Conservation (phyloP, 2,797 vertebrate genomes). For the Crypturellus tataupa region DNA sequence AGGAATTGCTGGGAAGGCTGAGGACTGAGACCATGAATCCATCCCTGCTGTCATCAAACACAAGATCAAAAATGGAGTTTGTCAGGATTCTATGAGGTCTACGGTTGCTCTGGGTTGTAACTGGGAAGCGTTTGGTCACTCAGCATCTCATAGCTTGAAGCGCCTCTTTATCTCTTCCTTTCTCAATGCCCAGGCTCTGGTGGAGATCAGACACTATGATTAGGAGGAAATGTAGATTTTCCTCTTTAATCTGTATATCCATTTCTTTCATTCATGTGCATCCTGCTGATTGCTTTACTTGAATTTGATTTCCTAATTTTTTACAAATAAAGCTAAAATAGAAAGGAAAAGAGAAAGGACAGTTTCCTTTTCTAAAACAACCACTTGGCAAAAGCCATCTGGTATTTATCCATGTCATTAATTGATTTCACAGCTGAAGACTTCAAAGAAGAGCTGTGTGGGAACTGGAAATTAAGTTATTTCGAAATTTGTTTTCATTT, state of each 20-base stretch:
- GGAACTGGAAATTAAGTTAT: slow-evolving; percentile 20
- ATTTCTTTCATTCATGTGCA: neutral
- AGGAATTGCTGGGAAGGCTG: neutral
- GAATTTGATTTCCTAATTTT: neutral
- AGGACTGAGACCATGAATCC: accelerated
- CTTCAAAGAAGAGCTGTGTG: slow-evolving; percentile 29
- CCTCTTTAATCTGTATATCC: neutral
- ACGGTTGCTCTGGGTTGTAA: neutral
- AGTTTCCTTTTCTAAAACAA: neutral
- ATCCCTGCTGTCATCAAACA: neutral
- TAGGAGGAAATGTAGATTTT: neutral
- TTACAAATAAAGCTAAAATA: neutral
- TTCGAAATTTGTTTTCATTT: slow-evolving; percentile 45
- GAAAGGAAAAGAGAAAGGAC: neutral
- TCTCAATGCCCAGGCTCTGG: neutral
- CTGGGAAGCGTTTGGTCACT: neutral
- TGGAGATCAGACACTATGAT: accelerated
- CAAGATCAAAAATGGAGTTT: neutral
- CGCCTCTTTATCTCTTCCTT: neutral
- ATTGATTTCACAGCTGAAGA: slow-evolving; percentile 35
- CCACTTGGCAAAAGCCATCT: slow-evolving; percentile 13
- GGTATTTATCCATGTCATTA: slow-evolving; percentile 39
- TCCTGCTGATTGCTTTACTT: neutral
- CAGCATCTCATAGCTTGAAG: neutral
- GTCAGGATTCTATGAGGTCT: neutral